Percentiles rank a stretch among this genome's conserved stretches.
Evolutionary conservation across 2,888 invertebrate species (phyloP).

Genomic region (Pecten maximus): DNA sequence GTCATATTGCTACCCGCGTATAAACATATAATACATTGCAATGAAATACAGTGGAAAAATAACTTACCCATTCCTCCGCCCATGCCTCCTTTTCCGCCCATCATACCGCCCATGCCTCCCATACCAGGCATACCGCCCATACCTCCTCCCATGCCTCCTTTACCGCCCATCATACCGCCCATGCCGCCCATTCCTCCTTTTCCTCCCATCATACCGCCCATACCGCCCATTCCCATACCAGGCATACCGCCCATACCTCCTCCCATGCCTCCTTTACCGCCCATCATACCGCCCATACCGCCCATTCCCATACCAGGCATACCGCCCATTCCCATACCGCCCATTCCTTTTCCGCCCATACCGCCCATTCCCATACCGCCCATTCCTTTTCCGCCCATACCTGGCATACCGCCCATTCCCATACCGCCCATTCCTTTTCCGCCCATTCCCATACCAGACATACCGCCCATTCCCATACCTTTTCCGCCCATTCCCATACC

Average conservation of each 20-base stretch:
- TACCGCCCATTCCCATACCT: constrained; percentile 27
- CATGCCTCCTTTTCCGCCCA: neutral
- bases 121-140: constrained; percentile 19
- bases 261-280: neutral
- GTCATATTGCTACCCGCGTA: too few relatives aligned
- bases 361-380: constrained; percentile 27
- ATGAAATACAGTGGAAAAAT: neutral
- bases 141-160: neutral
- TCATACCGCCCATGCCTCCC: neutral
- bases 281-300: constrained; percentile 35
- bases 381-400: too few relatives aligned
- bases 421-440: neutral
- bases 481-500: constrained; percentile 27
- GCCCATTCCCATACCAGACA: constrained; percentile 12
- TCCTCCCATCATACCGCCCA: constrained; percentile 28
- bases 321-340: constrained; percentile 33
- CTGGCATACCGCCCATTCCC: neutral
- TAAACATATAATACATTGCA: too few relatives aligned
- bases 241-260: constrained; percentile 27
- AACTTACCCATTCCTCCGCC: neutral
- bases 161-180: neutral
- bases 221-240: constrained; percentile 27
- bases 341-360: neutral
- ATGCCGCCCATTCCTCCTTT: constrained; percentile 23
- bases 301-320: constrained; percentile 27